Conservation (phyloP, 2,797 vertebrate species). For the Chrysocyon brachyurus region DNA sequence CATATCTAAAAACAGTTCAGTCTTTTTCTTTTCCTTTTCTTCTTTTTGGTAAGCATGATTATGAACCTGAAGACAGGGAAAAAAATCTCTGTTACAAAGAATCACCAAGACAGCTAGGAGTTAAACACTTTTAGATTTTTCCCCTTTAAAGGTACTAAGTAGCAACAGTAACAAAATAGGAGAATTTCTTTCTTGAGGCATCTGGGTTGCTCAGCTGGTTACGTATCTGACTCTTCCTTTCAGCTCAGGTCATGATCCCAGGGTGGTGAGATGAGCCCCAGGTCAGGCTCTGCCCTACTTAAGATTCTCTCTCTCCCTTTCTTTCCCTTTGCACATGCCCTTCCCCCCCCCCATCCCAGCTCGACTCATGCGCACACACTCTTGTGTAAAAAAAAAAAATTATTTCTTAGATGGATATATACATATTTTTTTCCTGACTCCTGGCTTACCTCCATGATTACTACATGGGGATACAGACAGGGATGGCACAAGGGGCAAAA, state of each 20-base stretch:
- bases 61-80: background rate
- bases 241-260: background rate
- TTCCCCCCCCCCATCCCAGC: no score
- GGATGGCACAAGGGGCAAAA: background rate
- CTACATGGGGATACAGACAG: background rate
- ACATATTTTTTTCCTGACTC: background rate
- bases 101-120: constrained; percentile 2
- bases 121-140: background rate
- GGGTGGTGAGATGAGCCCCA: background rate
- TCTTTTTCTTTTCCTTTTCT: background rate
- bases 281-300: background rate
- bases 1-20: constrained; percentile 5
- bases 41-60: background rate
- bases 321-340: no score
- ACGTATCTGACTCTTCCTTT: background rate
- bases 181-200: background rate
- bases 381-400: background rate
- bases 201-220: background rate
- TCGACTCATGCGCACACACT: no score
- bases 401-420: background rate
- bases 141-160: background rate
- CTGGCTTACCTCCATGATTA: constrained; percentile 11
- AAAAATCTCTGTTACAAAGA: background rate
- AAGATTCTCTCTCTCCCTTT: background rate
- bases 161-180: background rate